These are phyloP conservation scores for Chloroceryle amazona DNA, from an alignment of 2,797 vertebrate genomes.

Conservation along the genomic window DNA sequence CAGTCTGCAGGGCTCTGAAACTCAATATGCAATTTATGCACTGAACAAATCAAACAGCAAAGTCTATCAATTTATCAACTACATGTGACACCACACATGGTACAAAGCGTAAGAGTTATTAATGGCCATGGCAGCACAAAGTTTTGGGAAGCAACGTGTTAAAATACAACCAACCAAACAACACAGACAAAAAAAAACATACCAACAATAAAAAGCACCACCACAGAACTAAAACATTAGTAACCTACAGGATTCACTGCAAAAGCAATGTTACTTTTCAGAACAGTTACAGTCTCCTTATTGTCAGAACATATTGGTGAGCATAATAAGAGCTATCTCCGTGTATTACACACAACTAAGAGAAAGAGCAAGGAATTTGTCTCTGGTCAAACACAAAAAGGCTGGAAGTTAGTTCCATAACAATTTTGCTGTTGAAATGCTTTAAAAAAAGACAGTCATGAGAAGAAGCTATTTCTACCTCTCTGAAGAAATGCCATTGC, in stretches of 20 bases:
- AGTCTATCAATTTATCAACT: neutral
- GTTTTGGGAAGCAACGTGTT: neutral
- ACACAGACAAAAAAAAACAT: no score
- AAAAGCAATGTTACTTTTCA: neutral
- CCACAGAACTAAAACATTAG: neutral
- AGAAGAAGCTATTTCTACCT: neutral
- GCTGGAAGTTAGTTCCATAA: neutral
- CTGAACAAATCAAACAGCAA: neutral
- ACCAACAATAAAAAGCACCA: neutral
- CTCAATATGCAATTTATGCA: neutral
- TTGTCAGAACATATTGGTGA: neutral
- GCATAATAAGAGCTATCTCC: neutral
- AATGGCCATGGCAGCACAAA: neutral
- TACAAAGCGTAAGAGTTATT: neutral
- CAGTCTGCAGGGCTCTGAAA: neutral
- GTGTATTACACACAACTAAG: neutral
- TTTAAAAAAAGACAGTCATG: neutral
- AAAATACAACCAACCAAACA: no score
- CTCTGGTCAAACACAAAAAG: neutral
- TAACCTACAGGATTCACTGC: neutral
- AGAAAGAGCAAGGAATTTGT: neutral
- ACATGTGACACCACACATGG: rapidly evolving
- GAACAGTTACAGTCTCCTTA: neutral
- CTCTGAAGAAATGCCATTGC: neutral
- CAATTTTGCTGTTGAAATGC: neutral